Conservation (phyloP, 2,797 vertebrate species). For the Acanthornis magna region DNA sequence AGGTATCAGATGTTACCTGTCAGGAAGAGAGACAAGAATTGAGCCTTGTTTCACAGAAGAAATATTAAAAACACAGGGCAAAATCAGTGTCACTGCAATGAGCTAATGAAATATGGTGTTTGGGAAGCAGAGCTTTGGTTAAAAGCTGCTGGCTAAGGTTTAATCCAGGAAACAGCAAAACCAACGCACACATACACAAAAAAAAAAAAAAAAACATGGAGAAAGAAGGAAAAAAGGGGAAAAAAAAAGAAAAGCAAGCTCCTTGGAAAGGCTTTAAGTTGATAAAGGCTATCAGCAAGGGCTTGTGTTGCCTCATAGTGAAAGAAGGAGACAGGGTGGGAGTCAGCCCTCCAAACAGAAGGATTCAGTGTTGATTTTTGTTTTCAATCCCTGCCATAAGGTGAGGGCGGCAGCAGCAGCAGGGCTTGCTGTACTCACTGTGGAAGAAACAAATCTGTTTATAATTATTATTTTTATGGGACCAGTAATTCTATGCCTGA, state of each 20-base stretch:
- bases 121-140: background rate
- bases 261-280: background rate
- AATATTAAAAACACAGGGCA: constrained; percentile 24
- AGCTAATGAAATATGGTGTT: background rate
- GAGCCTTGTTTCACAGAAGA: constrained; percentile 35
- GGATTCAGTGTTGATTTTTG: background rate
- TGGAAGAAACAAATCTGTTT: background rate
- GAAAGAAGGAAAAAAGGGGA: background rate
- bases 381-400: background rate
- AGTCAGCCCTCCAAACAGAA: background rate
- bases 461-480: background rate
- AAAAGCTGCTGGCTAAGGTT: constrained; percentile 2
- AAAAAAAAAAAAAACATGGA: too few species aligned
- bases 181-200: accelerated
- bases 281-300: constrained; percentile 22
- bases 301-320: background rate
- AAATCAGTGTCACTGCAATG: constrained; percentile 7
- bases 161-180: constrained; percentile 31
- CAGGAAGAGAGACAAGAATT: constrained; percentile 21
- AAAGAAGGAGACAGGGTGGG: background rate
- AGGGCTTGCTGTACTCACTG: background rate
- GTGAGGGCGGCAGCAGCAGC: background rate
- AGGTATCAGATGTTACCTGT: constrained; percentile 56
- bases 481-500: background rate
- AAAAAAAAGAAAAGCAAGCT: background rate